Base-by-base conservation (phyloP, 2,888 invertebrate genomes). In the Timema podura region DNA sequence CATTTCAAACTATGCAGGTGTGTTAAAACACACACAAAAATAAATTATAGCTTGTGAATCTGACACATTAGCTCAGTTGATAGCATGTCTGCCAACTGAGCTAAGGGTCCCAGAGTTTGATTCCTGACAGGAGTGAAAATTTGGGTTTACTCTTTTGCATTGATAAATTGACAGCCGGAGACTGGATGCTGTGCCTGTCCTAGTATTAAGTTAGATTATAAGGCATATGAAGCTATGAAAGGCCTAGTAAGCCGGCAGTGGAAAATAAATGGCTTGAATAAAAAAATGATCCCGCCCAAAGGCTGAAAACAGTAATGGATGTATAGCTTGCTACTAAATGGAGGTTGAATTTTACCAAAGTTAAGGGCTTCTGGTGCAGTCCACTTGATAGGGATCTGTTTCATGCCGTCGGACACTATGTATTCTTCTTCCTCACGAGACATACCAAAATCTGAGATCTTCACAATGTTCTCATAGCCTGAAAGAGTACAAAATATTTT, bases 381-480 rank as follows among this genome's bases (percentile, higher is more conserved):
- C 98, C 98, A 98, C 82, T 98, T 98, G 73, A 98, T 96, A 0
- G 98, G 97, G 76, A 98, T 97, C 84, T 97, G 96, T 82, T 98
- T 97, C 93, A 97, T 95, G 49, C 97, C 97, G 76, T 96, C 96
- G 5, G 96, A 96, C 59, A 97, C 97, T 73, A 94, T 95, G 77
- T 98, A 98, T 80, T 96, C 96, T 80, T 96, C 95, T 79, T 97
- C 97, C 81, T 97, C 96, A 47, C 97, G 83, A 0, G 96, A 97
- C 97, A 98, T 98, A 74, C 97, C 97, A 83, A 97, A 98, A 83
- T 98, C 97, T 0, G 97, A 96, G 78, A 98, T 98, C 85, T 98
- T 98, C 6, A 97, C 96, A 69, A 89, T 90, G 77, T 92, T 91
- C 76, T 93, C 91, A 78, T 91, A 90, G 73, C 89, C 90, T 84